phyloP scores from a whole-genome alignment of 2,888 invertebrate species.

The Dusona sp. region DNA sequence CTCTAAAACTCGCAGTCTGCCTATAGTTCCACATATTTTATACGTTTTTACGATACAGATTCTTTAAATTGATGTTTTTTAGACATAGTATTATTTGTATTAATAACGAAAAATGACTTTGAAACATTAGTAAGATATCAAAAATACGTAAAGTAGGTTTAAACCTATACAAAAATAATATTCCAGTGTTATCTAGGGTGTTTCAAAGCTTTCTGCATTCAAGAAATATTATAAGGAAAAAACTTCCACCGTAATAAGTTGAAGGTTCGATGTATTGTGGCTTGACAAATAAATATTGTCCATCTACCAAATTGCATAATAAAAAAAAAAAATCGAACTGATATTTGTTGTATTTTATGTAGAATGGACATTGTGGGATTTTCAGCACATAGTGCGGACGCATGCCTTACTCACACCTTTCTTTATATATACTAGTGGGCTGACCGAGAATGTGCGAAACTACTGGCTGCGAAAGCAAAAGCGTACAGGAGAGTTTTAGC shows the following conservation, averaged over 20 bases:
- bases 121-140: too few species aligned
- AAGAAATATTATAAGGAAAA: not conserved
- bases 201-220: not conserved
- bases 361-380: not conserved
- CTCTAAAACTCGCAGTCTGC: not conserved
- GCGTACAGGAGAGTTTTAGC: not conserved
- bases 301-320: not conserved
- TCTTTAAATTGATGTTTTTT: not conserved
- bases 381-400: conserved; percentile 27
- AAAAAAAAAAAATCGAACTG: not conserved
- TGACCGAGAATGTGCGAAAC: conserved; percentile 47
- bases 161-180: not conserved
- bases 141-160: not conserved
- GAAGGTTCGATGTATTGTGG: not conserved
- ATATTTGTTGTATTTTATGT: not conserved
- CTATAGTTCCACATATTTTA: not conserved
- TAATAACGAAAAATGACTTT: too few species aligned
- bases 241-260: not conserved
- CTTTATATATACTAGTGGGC: conserved; percentile 17
- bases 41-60: not conserved
- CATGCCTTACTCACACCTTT: conserved; percentile 1
- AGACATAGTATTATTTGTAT: not conserved
- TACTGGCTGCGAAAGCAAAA: conserved; percentile 40
- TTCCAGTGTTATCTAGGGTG: not conserved
- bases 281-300: not conserved